Evolutionary conservation across 2,797 vertebrate species (phyloP).

Genomic region (Sphenopsis melanotis): DNA sequence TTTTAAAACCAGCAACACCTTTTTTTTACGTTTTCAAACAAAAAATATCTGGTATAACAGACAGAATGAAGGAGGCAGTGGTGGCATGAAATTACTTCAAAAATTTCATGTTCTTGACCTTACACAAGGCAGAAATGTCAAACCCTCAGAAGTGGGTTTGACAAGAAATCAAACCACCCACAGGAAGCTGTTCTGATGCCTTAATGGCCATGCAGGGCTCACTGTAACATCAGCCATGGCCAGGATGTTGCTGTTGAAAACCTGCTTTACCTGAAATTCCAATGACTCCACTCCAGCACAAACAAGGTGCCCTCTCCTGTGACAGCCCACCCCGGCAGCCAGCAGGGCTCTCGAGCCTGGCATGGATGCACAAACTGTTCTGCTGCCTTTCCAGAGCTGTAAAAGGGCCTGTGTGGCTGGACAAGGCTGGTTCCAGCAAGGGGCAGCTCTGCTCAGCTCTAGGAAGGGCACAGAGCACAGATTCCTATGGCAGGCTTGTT

Average conservation of each 20-base stretch:
- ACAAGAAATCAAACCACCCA: neutral
- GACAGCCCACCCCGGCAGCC: neutral
- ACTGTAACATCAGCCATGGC: rapidly evolving
- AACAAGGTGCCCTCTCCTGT: rapidly evolving
- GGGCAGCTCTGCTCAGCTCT: neutral
- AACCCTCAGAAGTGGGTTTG: neutral
- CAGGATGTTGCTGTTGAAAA: neutral
- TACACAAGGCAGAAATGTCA: neutral
- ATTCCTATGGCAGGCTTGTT: neutral
- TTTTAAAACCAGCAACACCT: neutral
- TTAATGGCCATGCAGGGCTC: rapidly evolving
- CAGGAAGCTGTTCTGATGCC: neutral
- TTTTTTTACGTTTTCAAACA: neutral
- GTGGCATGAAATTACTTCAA: neutral
- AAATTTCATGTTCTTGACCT: neutral
- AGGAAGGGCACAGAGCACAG: neutral
- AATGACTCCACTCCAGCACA: neutral
- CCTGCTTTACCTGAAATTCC: neutral
- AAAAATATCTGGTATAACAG: neutral
- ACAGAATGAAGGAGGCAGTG: neutral
- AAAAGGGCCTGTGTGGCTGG: neutral
- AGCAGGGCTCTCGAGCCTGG: rapidly evolving
- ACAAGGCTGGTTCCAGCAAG: neutral
- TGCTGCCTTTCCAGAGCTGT: neutral
- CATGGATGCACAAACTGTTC: neutral